Conservation (phyloP, 2,888 invertebrate genomes). For the Dendrolimus houi region DNA sequence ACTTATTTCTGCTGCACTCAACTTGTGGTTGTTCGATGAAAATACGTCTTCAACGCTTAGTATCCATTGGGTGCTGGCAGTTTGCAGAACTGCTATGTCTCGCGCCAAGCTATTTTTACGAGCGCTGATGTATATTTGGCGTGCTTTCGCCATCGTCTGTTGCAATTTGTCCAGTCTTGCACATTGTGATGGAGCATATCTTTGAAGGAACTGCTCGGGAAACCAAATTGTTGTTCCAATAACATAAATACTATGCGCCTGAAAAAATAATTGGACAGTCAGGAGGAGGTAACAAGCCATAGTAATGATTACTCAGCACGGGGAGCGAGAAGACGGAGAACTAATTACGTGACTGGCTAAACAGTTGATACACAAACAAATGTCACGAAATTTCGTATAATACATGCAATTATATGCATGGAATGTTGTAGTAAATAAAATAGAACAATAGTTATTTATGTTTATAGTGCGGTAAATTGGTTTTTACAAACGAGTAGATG, state of each 20-base stretch:
- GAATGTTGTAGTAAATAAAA: no score
- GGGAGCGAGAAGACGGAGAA: no score
- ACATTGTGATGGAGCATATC: conserved; percentile 77
- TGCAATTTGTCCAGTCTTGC: conserved; percentile 64
- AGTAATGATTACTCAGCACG: no score
- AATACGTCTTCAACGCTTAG: conserved; percentile 54
- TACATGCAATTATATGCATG: no score
- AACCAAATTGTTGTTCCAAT: conserved; percentile 90
- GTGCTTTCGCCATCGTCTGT: conserved; percentile 60
- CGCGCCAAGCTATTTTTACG: conserved; percentile 78
- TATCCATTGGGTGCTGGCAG: conserved; percentile 50
- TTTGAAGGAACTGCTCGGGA: conserved; percentile 86
- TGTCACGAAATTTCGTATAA: no score
- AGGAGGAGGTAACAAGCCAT: no score
- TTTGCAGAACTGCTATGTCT: conserved; percentile 73
- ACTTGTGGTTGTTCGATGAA: conserved; percentile 43
- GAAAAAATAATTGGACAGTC: conserved; percentile 20
- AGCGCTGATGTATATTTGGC: conserved; percentile 73
- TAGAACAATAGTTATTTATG: no score
- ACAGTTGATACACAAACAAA: no score
- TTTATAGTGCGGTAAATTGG: no score
- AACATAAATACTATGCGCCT: conserved; percentile 87
- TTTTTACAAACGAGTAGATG: no score
- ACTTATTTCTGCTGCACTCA: conserved; percentile 63
- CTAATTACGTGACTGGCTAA: no score